These are phyloP conservation scores for Scelioninae gen. 1 DNA, from an alignment of 2,888 invertebrate genomes.

Conservation along the genomic window DNA sequence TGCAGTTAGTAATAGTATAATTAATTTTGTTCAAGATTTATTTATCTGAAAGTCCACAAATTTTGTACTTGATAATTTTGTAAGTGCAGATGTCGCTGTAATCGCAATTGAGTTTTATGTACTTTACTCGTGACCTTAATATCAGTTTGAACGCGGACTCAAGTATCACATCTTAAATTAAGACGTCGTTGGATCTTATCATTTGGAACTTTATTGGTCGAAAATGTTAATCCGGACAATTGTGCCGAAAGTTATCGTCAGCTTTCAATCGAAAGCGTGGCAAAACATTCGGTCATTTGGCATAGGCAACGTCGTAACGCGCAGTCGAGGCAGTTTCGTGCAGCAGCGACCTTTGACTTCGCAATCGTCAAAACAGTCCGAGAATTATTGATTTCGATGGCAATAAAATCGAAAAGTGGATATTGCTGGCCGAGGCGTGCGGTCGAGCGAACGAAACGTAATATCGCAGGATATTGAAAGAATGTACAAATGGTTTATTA, in stretches of 20 bases:
- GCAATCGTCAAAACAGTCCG: conserved; percentile 51
- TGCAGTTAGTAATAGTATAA: no score
- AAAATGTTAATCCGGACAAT: conserved; percentile 29
- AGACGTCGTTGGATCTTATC: no score
- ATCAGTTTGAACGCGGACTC: no score
- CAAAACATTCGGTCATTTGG: no score
- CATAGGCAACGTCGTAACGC: conserved; percentile 31
- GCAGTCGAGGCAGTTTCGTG: conserved; percentile 32
- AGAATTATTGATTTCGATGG: conserved; percentile 59
- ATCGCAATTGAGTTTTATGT: no score
- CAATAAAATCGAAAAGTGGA: conserved; percentile 64
- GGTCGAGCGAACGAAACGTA: conserved; percentile 51
- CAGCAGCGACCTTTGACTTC: conserved; percentile 47
- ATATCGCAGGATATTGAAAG: conserved; percentile 63
- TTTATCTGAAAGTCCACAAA: no score
- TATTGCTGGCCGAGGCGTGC: conserved; percentile 45
- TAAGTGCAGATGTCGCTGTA: no score
- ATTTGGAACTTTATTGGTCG: conserved; percentile 8
- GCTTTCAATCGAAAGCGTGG: conserved; percentile 36
- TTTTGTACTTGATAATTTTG: no score
- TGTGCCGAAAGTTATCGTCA: conserved; percentile 8
- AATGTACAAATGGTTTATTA: conserved; percentile 58
- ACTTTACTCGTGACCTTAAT: no score
- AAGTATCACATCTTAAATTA: no score
- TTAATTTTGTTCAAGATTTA: no score